Evolutionary conservation across 2,113 vertebrate genomes (phyloP), one percentile per base, ranked within the genome.

Genomic region (Cranoglanis bouderius): DNA sequence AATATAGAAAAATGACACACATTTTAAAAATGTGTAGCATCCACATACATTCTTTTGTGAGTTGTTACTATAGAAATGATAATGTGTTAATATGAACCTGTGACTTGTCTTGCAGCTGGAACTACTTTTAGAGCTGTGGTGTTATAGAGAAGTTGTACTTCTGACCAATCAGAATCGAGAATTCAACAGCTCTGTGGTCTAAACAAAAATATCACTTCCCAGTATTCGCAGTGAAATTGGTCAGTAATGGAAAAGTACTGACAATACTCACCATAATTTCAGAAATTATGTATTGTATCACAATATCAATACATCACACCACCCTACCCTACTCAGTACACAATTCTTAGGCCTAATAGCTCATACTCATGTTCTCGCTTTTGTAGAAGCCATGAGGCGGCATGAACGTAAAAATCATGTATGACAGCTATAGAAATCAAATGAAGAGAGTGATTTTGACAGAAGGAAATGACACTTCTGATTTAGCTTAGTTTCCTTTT

Each of bases 401-500:
- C 46, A 12, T 59, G 16, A 70, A 12, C 2, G 13, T 82, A 74
- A n/a, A 61, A 21, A 38, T 70, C 35, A 14, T 32, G 43, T n/a
- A 5, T 16, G 26, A 53, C 6, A 53, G 49, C 6, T 32, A 35
- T 32, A 81, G 77, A 32, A 51, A 49, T 7, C 6, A 46, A 24
- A 46, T 5, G 7, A 51, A 81, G 29, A 32, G 46, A 29, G 35
- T 49, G n/a, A n/a, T 72, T 90, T 61, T 87, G 38, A 87, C 35
- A 86, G 21, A 87, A 81, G 40, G n/a, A 85, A 85, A 90, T 86
- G 1, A 61, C 24, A 18, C 61, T 6, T 72, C n/a, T 90, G 29
- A 72, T 87, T 86, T 67, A 49, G 53, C 2, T 81, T 51, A 24
- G 6, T 65, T 65, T 49, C 26, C 43, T 49, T 87, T 63, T n/a